phyloP scores from a whole-genome alignment of 2,113 vertebrate species.

The Bubo blakistoni region DNA sequence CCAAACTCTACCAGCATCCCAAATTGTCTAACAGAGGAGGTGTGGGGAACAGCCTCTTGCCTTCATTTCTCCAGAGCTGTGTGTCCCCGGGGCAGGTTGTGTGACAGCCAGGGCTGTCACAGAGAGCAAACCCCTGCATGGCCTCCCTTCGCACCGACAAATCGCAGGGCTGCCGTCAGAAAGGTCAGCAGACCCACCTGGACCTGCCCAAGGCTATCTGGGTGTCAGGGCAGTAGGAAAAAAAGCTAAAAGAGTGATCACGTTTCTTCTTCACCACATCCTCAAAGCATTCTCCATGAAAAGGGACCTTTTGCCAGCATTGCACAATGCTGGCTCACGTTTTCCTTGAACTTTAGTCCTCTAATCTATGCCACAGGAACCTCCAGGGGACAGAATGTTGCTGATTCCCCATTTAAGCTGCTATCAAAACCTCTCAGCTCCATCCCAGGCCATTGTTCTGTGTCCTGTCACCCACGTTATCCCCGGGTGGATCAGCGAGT shows the following conservation, averaged over 20 bases:
- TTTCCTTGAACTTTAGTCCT: slow-evolving; percentile 43
- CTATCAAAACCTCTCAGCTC: background rate
- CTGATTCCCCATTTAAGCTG: background rate
- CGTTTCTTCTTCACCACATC: background rate
- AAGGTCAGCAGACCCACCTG: background rate
- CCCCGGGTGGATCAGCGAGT: background rate
- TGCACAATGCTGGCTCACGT: background rate
- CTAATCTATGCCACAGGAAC: background rate
- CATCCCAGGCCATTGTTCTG: background rate
- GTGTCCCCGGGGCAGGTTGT: background rate
- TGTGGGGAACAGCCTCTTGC: background rate
- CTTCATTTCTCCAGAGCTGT: background rate
- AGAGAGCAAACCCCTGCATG: background rate
- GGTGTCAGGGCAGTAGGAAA: fast-evolving
- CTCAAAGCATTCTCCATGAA: background rate
- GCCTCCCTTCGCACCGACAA: fast-evolving
- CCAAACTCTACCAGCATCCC: too few relatives aligned
- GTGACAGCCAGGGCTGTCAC: background rate
- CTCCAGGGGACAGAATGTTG: background rate
- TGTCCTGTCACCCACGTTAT: background rate
- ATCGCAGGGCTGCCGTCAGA: fast-evolving
- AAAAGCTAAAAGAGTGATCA: background rate
- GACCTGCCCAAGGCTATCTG: background rate
- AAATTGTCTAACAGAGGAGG: fast-evolving
- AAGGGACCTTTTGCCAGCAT: slow-evolving; percentile 18